These are phyloP conservation scores for Podilymbus podiceps DNA, from an alignment of 2,113 vertebrate species.

Conservation along the genomic window DNA sequence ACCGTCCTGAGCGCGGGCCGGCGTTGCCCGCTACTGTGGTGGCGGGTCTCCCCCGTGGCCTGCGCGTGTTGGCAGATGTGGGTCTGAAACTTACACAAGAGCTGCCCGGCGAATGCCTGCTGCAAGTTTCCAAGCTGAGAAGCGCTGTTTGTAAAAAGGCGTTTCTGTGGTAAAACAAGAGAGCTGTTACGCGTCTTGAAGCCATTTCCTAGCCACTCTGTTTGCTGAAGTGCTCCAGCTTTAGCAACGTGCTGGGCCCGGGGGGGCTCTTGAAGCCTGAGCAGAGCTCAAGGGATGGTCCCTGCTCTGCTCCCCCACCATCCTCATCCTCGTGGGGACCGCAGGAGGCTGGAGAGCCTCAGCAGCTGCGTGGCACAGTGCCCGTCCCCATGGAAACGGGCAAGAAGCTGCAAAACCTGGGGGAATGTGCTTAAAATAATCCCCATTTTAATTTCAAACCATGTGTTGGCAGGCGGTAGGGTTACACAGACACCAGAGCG, in stretches of 20 bases:
- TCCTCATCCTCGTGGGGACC: background rate
- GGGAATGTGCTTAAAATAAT: background rate
- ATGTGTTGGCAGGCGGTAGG: background rate
- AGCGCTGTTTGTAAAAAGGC: rapidly evolving
- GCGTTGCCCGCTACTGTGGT: rapidly evolving
- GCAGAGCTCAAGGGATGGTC: background rate
- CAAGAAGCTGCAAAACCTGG: background rate
- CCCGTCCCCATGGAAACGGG: constrained; percentile 35
- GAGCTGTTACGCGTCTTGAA: rapidly evolving
- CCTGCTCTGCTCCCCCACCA: background rate
- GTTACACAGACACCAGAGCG: rapidly evolving
- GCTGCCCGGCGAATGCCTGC: background rate
- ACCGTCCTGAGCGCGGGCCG: too few species aligned
- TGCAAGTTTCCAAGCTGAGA: background rate
- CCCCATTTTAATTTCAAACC: background rate
- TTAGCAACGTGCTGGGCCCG: background rate
- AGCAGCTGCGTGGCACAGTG: background rate
- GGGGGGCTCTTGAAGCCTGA: background rate
- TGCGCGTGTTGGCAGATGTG: rapidly evolving
- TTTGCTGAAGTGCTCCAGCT: background rate
- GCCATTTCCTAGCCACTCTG: rapidly evolving
- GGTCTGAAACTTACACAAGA: rapidly evolving
- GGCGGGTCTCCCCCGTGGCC: rapidly evolving
- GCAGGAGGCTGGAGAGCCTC: background rate
- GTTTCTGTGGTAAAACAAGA: background rate